These are phyloP conservation scores for Catamblyrhynchus diadema DNA, from an alignment of 2,797 vertebrate genomes.

Conservation along the genomic window DNA sequence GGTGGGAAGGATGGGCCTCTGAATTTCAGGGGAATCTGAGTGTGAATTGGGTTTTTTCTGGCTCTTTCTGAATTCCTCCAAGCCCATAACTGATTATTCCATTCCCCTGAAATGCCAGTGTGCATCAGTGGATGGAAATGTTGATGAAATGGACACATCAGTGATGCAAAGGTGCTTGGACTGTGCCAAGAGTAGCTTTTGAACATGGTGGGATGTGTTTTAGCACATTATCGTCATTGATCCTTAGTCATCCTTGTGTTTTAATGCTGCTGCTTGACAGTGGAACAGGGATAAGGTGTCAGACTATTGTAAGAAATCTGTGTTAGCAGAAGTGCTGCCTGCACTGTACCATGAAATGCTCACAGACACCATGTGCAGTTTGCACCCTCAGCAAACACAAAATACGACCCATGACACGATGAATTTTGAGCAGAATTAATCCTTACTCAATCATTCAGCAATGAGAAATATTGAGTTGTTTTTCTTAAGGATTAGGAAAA, in stretches of 20 bases:
- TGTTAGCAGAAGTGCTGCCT: neutral
- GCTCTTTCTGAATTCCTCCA: neutral
- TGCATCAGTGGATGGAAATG: neutral
- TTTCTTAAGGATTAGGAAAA: constrained; percentile 73
- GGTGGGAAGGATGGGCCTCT: neutral
- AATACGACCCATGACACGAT: neutral
- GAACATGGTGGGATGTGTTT: neutral
- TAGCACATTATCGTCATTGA: neutral
- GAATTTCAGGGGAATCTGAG: neutral
- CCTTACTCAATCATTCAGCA: constrained; percentile 64
- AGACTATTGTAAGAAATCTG: neutral
- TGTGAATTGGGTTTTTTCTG: rapidly evolving
- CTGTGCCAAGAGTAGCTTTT: neutral
- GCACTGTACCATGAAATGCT: neutral
- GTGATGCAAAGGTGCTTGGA: rapidly evolving
- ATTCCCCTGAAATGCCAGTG: neutral
- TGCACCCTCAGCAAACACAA: neutral
- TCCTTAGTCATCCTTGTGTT: neutral
- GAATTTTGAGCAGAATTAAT: constrained; percentile 37
- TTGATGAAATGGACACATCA: neutral
- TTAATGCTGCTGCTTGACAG: neutral
- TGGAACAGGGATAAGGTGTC: neutral
- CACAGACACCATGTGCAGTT: neutral
- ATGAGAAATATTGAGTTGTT: constrained; percentile 72
- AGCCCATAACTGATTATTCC: neutral